phyloP scores from a whole-genome alignment of 2,888 invertebrate species.

The Busseola fusca region DNA sequence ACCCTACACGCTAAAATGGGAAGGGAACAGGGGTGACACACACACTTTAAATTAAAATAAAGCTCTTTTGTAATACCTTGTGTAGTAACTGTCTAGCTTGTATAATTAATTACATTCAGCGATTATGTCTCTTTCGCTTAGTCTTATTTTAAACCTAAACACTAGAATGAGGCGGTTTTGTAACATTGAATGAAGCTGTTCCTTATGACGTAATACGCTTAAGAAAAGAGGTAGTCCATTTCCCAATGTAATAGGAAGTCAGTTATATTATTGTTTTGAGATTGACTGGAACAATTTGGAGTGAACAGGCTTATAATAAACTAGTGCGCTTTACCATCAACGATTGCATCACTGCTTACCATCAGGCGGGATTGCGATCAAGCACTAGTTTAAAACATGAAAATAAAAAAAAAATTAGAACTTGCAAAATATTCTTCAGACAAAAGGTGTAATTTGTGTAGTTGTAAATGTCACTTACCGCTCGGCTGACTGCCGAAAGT shows the following conservation, averaged over 20 bases:
- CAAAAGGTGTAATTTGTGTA: background rate
- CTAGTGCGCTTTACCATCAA: too few species aligned
- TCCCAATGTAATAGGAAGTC: background rate
- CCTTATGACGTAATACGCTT: conserved; percentile 4
- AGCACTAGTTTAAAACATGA: too few species aligned
- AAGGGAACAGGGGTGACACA: conserved; percentile 46
- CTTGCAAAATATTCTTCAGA: background rate
- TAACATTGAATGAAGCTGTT: conserved; percentile 29
- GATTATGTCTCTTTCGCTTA: conserved; percentile 34
- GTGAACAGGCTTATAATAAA: too few species aligned
- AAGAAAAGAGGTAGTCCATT: conserved; percentile 4
- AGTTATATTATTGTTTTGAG: background rate
- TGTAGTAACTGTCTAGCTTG: conserved; percentile 31
- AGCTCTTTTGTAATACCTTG: conserved; percentile 15
- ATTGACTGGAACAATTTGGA: too few species aligned
- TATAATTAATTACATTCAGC: conserved; percentile 50
- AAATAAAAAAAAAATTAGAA: too few species aligned
- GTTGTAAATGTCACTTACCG: background rate
- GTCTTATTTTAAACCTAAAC: conserved; percentile 44
- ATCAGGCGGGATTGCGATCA: too few species aligned
- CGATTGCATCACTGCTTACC: too few species aligned
- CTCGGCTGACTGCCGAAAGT: background rate
- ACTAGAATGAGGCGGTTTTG: conserved; percentile 26
- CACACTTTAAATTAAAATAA: conserved; percentile 55
- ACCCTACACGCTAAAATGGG: conserved; percentile 32